Evolutionary conservation across 2,113 vertebrate species (phyloP), one percentile per base, ranked within the genome.

Genomic region (Pelvicachromis taeniatus): DNA sequence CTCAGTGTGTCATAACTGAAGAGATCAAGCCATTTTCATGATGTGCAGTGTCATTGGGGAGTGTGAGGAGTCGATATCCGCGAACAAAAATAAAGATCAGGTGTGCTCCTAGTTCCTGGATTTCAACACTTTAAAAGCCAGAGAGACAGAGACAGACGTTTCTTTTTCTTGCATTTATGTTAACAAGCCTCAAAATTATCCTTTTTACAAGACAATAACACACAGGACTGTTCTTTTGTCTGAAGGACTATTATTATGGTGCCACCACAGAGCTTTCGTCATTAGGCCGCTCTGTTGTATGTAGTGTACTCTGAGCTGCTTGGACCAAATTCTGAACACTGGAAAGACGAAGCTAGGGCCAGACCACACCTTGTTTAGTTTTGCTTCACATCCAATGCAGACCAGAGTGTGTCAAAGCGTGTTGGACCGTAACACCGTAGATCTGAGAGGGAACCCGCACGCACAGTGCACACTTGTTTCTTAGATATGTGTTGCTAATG

Each of bases 21-120:
- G 89, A 81, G 92, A 93, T 94, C 90, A 88, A 84, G 83, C 93
- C 91, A 88, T 95, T 95, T 86, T 61, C 82, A 78, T 95, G 92
- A 95, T 95, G 83, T 88, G 95, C 70, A 92, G 88, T 68, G 82
- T 88, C 93, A 84, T 94, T 96, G 93, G 48, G 56, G 86, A 78
- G 81, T 77, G 86, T 83, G 81, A 80, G 77, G 92, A 95, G 87
- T 93, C 92, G 45, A 88, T 94, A 82, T 82, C 77, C 68, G 59
- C n/a, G 91, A 63, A 63, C 33, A 38, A 21, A 38, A 31, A 68
- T 87, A 82, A 79, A 90, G 88, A 93, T 94, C 91, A 87, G 87
- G 81, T 92, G 92, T 91, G 87, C 90, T 83, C 78, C 29, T 85
- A 86, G 89, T 80, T 45, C 68, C 80, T 83, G 77, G 92, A 77